Evolutionary conservation across 2,797 vertebrate genomes (phyloP).

Genomic region (Tolypeutes matacus): DNA sequence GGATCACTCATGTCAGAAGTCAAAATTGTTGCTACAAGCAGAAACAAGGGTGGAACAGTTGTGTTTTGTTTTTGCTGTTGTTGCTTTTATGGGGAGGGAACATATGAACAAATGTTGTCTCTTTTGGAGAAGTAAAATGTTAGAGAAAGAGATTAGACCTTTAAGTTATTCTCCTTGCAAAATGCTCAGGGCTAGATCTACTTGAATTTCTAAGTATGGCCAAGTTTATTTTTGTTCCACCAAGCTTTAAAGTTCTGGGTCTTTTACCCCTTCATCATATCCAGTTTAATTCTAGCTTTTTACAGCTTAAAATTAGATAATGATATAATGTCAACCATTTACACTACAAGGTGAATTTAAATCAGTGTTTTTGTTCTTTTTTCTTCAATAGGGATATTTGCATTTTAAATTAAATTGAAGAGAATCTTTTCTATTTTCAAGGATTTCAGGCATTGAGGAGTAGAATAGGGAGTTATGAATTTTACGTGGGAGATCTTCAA

Average conservation of each 20-base stretch:
- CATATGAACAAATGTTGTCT: background rate
- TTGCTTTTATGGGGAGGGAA: background rate
- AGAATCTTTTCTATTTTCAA: background rate
- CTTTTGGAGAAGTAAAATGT: background rate
- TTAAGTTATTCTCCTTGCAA: background rate
- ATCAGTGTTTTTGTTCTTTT: background rate
- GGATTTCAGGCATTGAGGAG: background rate
- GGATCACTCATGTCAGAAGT: background rate
- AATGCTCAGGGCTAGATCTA: background rate
- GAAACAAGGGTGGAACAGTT: background rate
- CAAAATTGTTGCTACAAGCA: background rate
- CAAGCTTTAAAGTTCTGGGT: background rate
- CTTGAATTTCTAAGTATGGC: background rate
- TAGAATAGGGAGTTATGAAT: background rate
- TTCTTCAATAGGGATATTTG: background rate
- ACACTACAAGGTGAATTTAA: background rate
- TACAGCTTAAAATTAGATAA: background rate
- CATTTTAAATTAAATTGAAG: background rate
- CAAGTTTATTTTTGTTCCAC: background rate
- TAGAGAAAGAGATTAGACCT: background rate
- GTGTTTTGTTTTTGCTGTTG: background rate
- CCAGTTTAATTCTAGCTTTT: background rate
- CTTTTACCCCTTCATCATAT: background rate
- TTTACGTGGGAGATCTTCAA: background rate
- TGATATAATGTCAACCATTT: background rate